Evolutionary conservation across 2,113 vertebrate species (phyloP).

Genomic region (Vanacampus margaritifer): DNA sequence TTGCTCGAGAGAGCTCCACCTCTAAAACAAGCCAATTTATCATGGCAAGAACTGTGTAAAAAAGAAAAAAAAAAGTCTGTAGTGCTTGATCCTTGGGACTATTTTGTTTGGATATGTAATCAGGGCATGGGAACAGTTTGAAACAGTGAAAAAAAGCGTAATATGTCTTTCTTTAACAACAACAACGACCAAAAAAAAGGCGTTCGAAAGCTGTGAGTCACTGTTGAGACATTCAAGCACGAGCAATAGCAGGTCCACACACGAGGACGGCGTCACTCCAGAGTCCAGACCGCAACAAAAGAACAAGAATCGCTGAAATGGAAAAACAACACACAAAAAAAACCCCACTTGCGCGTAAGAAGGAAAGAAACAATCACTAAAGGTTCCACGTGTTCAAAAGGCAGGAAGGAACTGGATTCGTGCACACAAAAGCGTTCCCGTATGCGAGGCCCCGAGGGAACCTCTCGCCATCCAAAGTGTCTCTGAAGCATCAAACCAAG

Average conservation of each 20-base stretch:
- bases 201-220: background rate
- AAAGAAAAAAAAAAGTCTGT: no score
- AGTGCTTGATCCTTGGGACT: no score
- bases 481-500: background rate
- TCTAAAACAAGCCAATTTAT: no score
- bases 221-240: slow-evolving; percentile 13
- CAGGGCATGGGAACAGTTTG: no score
- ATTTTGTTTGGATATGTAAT: no score
- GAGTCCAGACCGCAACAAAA: background rate
- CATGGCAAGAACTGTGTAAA: no score
- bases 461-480: background rate
- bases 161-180: no score
- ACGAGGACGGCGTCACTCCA: slow-evolving; percentile 25
- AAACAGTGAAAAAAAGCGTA: no score
- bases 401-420: slow-evolving; percentile 12
- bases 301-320: background rate
- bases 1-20: no score
- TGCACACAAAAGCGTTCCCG: background rate
- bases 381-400: slow-evolving; percentile 8
- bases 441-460: background rate
- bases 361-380: slow-evolving; percentile 23
- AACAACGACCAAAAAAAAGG: background rate
- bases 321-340: slow-evolving; percentile 3
- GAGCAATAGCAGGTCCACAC: slow-evolving; percentile 46
- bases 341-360: background rate